A percentile compares a stretch with the other conserved stretches of the same genome.
phyloP scores from a whole-genome alignment of 2,113 vertebrate species.

The Apistogramma diplotaenia region DNA sequence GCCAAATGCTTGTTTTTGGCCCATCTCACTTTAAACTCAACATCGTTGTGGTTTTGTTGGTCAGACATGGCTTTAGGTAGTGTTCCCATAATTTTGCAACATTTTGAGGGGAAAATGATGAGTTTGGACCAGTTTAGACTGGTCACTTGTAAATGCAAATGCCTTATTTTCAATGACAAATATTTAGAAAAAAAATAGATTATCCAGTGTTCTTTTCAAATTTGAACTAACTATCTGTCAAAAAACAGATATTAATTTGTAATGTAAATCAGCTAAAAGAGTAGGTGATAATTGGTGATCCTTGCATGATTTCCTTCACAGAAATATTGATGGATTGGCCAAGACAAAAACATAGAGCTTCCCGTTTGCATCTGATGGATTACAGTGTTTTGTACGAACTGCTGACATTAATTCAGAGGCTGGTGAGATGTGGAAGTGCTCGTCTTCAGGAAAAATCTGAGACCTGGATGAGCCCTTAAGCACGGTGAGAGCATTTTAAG shows the following conservation, averaged over 20 bases:
- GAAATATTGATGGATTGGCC: conserved; percentile 85
- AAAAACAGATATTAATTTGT: neutral
- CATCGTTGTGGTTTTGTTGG: neutral
- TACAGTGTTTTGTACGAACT: conserved; percentile 68
- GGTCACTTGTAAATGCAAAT: neutral
- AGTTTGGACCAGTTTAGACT: neutral
- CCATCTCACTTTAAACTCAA: neutral
- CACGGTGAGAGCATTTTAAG: conserved; percentile 31
- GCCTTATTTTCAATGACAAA: neutral
- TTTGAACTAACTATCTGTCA: neutral
- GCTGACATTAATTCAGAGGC: conserved; percentile 85
- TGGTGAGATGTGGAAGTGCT: conserved; percentile 74
- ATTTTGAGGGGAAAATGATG: neutral
- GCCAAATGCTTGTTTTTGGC: neutral
- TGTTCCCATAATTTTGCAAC: neutral
- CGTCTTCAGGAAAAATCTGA: conserved; percentile 73
- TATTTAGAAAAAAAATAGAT: neutral
- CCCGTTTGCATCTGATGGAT: conserved; percentile 76
- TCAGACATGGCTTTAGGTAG: neutral
- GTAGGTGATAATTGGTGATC: neutral
- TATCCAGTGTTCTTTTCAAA: neutral
- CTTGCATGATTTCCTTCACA: conserved; percentile 63
- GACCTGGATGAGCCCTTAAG: conserved; percentile 55
- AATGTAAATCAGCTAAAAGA: neutral
- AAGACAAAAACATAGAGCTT: conserved; percentile 76